Percentiles rank a stretch among this genome's conserved stretches.
Evolutionary conservation across 2,797 vertebrate genomes (phyloP).

Genomic region (Rhynchonycteris naso): DNA sequence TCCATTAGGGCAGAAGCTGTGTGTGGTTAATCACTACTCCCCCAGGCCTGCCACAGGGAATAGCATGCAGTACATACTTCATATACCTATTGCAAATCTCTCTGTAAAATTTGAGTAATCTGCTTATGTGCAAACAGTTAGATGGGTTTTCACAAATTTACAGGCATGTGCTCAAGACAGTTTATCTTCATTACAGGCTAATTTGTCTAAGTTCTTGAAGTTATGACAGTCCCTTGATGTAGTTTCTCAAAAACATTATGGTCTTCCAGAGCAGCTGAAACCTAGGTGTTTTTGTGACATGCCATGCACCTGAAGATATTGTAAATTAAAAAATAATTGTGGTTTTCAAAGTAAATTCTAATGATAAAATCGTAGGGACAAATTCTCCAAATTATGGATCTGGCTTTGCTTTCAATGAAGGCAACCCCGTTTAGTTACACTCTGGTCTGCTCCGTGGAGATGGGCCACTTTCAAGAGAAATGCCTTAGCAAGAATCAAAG

Average conservation of each 20-base stretch:
- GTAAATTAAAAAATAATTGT: not conserved
- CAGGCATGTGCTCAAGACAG: not conserved
- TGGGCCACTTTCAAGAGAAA: not conserved
- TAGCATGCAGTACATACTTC: not conserved
- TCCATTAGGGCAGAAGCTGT: not conserved
- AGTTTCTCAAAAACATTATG: not conserved
- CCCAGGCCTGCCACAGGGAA: not conserved
- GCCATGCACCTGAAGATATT: not conserved
- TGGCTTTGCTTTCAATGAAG: not conserved
- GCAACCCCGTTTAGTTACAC: not conserved
- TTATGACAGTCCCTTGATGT: not conserved
- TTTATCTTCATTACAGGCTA: not conserved
- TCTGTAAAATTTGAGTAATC: not conserved
- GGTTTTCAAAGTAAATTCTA: slow-evolving; percentile 19
- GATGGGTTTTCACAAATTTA: slow-evolving; percentile 13
- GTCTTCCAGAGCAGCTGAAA: slow-evolving; percentile 11
- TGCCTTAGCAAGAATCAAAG: slow-evolving; percentile 45
- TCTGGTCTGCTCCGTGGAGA: not conserved
- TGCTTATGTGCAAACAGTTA: not conserved
- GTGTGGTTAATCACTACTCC: not conserved
- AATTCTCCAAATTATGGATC: not conserved
- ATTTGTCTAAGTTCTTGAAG: not conserved
- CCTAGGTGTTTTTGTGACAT: not conserved
- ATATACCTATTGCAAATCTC: not conserved
- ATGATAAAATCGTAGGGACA: not conserved